Conservation (phyloP, 2,797 vertebrate species). For the Rhyacichthys aspro region DNA sequence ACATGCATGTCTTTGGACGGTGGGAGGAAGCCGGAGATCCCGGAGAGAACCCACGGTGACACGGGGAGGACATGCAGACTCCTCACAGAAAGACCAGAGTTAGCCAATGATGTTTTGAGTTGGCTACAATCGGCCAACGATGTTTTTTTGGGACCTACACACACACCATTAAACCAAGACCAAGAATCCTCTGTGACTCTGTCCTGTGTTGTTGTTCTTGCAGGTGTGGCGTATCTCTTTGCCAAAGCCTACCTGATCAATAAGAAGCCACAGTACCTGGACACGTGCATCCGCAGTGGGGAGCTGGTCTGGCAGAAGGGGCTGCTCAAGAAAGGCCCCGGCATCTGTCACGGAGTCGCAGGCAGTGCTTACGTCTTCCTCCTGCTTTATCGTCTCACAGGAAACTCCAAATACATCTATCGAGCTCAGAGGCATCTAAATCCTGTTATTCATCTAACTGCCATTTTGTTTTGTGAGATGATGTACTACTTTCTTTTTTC, state of each 20-base stretch:
- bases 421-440: constrained; percentile 85
- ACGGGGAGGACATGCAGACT: too few species aligned
- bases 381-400: constrained; percentile 89
- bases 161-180: too few species aligned
- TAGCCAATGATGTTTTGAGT: too few species aligned
- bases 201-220: background rate
- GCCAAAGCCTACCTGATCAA: constrained; percentile 91
- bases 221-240: constrained; percentile 91
- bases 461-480: too few species aligned
- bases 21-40: too few species aligned
- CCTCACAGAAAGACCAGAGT: too few species aligned
- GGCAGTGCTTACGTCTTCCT: constrained; percentile 91
- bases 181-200: too few species aligned
- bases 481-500: background rate
- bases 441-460: background rate
- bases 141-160: too few species aligned
- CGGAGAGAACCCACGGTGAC: too few species aligned
- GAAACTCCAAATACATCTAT: constrained; percentile 90
- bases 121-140: too few species aligned
- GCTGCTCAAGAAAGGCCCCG: constrained; percentile 89
- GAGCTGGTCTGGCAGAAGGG: constrained; percentile 92
- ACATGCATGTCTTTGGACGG: too few species aligned
- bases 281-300: constrained; percentile 88
- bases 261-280: constrained; percentile 90
- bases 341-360: constrained; percentile 89